Conservation (phyloP, 1,140 invertebrate genomes). For the Bombus superbus region DNA sequence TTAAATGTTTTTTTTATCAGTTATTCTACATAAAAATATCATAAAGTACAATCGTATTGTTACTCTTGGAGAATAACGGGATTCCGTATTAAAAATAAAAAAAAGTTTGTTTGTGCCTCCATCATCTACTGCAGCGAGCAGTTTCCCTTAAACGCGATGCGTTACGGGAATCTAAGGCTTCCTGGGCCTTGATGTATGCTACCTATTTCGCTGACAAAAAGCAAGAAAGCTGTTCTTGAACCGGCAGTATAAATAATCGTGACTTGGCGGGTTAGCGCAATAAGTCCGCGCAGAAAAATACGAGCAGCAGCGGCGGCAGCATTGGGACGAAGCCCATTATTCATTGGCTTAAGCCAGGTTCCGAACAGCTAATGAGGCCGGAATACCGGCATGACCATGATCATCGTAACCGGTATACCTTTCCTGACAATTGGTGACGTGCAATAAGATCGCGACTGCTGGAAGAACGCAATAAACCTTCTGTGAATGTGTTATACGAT, state of each 20-base stretch:
- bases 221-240: constrained; percentile 48
- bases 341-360: constrained; percentile 59
- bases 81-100: not conserved
- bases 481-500: not conserved
- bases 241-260: constrained; percentile 61
- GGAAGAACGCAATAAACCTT: constrained; percentile 4
- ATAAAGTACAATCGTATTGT: too few species aligned
- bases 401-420: constrained; percentile 37
- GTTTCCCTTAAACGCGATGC: not conserved
- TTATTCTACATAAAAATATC: not conserved
- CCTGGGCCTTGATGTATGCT: constrained; percentile 14
- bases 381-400: constrained; percentile 49
- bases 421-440: constrained; percentile 42
- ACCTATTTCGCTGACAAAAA: constrained; percentile 52
- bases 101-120: not conserved
- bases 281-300: constrained; percentile 61
- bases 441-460: constrained; percentile 4
- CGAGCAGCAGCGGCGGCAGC: constrained; percentile 37
- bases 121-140: not conserved
- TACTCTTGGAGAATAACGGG: not conserved
- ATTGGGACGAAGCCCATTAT: constrained; percentile 58
- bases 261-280: constrained; percentile 49
- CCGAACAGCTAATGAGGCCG: constrained; percentile 58
- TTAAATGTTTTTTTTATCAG: not conserved
- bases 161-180: not conserved